These are phyloP conservation scores for Danio tinwini DNA, from an alignment of 2,797 vertebrate species.

Conservation along the genomic window DNA sequence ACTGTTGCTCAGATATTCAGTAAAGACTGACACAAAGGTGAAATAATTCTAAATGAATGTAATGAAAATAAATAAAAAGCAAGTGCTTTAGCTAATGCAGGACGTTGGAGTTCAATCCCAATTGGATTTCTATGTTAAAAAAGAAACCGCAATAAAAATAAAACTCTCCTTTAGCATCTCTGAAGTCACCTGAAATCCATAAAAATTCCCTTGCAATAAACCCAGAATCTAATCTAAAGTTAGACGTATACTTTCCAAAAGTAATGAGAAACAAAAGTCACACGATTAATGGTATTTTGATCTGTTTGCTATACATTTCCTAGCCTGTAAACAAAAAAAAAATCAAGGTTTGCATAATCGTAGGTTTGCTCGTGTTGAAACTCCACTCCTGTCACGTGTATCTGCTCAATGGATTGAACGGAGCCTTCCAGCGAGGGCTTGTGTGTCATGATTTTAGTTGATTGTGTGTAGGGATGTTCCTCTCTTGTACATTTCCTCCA, in stretches of 20 bases:
- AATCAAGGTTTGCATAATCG: conserved; percentile 43
- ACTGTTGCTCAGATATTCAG: conserved; percentile 17
- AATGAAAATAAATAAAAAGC: background rate
- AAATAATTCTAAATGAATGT: background rate
- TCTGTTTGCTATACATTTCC: conserved; percentile 29
- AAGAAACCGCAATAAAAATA: background rate
- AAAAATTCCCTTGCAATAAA: conserved; percentile 19
- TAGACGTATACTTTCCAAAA: background rate
- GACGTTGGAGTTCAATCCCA: background rate
- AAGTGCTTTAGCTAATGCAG: conserved; percentile 4
- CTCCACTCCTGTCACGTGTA: conserved; percentile 9
- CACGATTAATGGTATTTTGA: conserved; percentile 31
- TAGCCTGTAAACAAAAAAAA: conserved; percentile 44
- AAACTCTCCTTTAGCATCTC: background rate
- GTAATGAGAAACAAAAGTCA: background rate
- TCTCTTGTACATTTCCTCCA: conserved; percentile 76
- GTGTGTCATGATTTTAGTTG: conserved; percentile 58
- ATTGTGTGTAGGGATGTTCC: conserved; percentile 77
- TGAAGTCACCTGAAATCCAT: background rate
- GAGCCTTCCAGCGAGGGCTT: conserved; percentile 50
- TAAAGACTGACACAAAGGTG: conserved; percentile 13
- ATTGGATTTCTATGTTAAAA: background rate
- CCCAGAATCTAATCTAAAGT: background rate
- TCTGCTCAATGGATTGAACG: background rate
- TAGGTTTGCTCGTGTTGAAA: conserved; percentile 31